phyloP scores from a whole-genome alignment of 2,797 vertebrate species.

The Oreortyx pictus region DNA sequence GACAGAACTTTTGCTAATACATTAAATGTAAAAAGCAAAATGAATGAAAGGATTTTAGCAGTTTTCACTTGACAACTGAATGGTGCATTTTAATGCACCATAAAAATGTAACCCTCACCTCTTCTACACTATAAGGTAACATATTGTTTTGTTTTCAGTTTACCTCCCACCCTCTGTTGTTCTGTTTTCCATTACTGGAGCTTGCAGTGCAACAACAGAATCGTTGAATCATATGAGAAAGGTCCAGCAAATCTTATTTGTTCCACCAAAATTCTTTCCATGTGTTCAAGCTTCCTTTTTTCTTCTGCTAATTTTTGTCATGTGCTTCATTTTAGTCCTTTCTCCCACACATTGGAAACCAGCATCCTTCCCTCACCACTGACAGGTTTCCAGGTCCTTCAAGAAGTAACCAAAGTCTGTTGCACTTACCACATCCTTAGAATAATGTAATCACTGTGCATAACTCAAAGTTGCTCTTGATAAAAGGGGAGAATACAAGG shows the following conservation, averaged over 20 bases:
- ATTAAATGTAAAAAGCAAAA: conserved; percentile 36
- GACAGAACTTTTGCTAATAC: conserved; percentile 14
- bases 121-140: conserved; percentile 58
- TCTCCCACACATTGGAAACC: conserved; percentile 71
- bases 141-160: conserved; percentile 46
- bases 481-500: conserved; percentile 56
- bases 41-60: conserved; percentile 8
- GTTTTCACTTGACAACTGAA: background rate
- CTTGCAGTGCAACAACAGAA: conserved; percentile 76
- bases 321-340: conserved; percentile 79
- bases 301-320: conserved; percentile 80
- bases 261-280: conserved; percentile 81
- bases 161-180: conserved; percentile 61
- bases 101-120: conserved; percentile 62
- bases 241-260: conserved; percentile 80
- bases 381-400: conserved; percentile 73
- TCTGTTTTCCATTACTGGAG: conserved; percentile 76
- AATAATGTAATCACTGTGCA: conserved; percentile 58
- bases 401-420: conserved; percentile 70
- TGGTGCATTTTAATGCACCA: conserved; percentile 14
- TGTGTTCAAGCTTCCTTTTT: conserved; percentile 76
- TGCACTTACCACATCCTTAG: conserved; percentile 74
- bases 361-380: conserved; percentile 66
- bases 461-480: conserved; percentile 62
- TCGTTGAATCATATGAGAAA: conserved; percentile 80